Evolutionary conservation across 2,113 vertebrate species (phyloP).

Genomic region (Hippocampus comes): DNA sequence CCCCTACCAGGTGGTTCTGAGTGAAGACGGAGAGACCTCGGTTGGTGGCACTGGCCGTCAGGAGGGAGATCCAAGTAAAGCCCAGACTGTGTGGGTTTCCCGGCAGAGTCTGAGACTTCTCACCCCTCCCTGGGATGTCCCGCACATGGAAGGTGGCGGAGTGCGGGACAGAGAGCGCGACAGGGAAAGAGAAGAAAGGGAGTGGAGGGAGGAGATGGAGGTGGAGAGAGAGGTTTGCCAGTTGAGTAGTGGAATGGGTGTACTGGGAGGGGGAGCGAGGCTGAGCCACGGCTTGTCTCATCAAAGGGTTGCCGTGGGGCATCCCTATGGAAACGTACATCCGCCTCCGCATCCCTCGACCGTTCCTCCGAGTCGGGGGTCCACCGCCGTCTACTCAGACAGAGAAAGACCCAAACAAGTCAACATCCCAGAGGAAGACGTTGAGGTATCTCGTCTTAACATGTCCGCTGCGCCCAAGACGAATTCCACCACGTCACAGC

Average conservation of each 20-base stretch:
- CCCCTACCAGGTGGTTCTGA: constrained; percentile 79
- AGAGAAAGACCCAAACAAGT: constrained; percentile 60
- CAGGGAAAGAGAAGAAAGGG: constrained; percentile 71
- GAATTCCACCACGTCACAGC: constrained; percentile 42
- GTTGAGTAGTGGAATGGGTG: constrained; percentile 79
- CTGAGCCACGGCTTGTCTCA: constrained; percentile 54
- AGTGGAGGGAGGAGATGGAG: constrained; percentile 72
- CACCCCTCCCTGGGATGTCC: constrained; percentile 77
- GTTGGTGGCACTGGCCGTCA: constrained; percentile 25
- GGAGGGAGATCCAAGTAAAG: constrained; percentile 53
- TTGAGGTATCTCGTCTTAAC: constrained; percentile 70
- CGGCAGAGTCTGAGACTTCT: constrained; percentile 82
- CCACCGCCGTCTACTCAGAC: constrained; percentile 29
- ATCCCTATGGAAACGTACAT: constrained; percentile 50
- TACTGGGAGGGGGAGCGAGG: constrained; percentile 47
- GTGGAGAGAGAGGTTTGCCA: constrained; percentile 81
- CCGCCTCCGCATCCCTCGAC: constrained; percentile 54
- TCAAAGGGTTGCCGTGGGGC: constrained; percentile 41
- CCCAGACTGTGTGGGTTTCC: constrained; percentile 78
- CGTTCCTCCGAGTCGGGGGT: constrained; percentile 25
- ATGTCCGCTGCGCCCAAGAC: constrained; percentile 43
- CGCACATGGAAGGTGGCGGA: constrained; percentile 63
- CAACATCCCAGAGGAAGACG: constrained; percentile 70
- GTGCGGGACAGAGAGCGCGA: constrained; percentile 65
- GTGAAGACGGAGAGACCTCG: constrained; percentile 41